These are phyloP conservation scores for Fringilla coelebs DNA, from an alignment of 2,797 vertebrate genomes.

Conservation along the genomic window DNA sequence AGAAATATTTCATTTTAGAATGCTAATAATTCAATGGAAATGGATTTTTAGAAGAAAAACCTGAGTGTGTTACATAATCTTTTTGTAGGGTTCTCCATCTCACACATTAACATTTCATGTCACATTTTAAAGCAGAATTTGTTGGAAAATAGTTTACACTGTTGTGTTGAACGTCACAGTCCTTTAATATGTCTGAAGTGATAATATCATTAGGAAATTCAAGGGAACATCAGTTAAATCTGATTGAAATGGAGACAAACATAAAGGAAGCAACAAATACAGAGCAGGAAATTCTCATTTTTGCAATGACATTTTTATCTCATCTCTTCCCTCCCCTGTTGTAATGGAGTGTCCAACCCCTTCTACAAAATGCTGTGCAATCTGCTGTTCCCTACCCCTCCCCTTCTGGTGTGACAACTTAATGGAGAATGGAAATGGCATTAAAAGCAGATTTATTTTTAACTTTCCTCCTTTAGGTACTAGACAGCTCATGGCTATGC, in stretches of 20 bases:
- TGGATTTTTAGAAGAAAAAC: slow-evolving; percentile 62
- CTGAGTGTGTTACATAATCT: slow-evolving; percentile 53
- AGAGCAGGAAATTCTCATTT: background rate
- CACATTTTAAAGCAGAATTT: slow-evolving; percentile 42
- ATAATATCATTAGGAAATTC: background rate
- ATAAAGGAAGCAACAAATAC: background rate
- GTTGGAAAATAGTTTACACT: slow-evolving; percentile 32
- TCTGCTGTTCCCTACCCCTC: background rate
- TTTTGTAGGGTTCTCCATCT: slow-evolving; percentile 34
- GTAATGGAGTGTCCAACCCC: background rate
- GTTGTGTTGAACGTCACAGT: slow-evolving; percentile 10
- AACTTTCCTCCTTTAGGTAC: background rate
- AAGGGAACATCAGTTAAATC: background rate
- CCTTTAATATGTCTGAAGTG: background rate
- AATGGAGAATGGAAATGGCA: background rate
- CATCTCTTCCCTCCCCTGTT: background rate
- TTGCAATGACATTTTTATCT: slow-evolving; percentile 31
- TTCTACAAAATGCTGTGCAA: background rate
- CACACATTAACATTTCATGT: slow-evolving; percentile 19
- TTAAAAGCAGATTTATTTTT: background rate
- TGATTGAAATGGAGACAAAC: background rate
- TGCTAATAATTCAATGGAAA: slow-evolving; percentile 74
- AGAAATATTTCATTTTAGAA: slow-evolving; percentile 69
- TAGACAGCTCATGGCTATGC: background rate
- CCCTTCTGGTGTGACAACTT: background rate